Percentiles rank a stretch among this genome's conserved stretches.
phyloP scores from a whole-genome alignment of 1,140 invertebrate species.

The Pseudomyrmex dendroicus region DNA sequence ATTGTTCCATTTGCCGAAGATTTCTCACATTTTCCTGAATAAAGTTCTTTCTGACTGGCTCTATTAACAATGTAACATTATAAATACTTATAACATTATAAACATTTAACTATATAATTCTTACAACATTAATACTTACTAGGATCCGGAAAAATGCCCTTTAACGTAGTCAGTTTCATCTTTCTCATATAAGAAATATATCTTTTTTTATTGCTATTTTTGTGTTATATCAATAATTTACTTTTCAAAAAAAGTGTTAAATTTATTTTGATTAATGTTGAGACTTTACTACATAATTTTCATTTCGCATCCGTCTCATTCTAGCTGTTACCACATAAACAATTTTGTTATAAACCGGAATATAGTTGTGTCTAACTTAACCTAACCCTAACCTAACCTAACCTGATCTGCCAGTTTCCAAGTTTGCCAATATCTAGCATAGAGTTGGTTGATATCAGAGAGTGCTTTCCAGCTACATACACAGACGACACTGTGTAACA shows the following conservation, averaged over 20 bases:
- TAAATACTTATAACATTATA: background rate
- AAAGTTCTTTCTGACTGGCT: slow-evolving; percentile 81
- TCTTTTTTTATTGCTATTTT: background rate
- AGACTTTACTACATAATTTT: slow-evolving; percentile 64
- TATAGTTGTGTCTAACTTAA: slow-evolving; percentile 26
- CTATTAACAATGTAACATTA: slow-evolving; percentile 69
- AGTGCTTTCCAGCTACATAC: too few relatives aligned
- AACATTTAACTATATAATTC: background rate
- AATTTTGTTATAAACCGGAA: slow-evolving; percentile 68
- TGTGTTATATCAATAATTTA: slow-evolving; percentile 34
- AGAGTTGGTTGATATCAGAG: too few relatives aligned
- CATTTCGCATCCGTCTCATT: slow-evolving; percentile 38
- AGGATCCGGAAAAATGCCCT: slow-evolving; percentile 80
- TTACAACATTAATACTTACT: slow-evolving; percentile 74
- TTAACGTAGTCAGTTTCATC: slow-evolving; percentile 77
- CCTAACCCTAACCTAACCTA: slow-evolving; percentile 5
- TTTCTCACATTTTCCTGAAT: slow-evolving; percentile 83
- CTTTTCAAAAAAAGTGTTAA: slow-evolving; percentile 27
- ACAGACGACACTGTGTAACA: too few relatives aligned
- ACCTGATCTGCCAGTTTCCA: slow-evolving; percentile 11
- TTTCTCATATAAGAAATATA: background rate
- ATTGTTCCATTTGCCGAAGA: slow-evolving; percentile 79
- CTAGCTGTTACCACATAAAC: slow-evolving; percentile 64
- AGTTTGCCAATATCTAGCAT: background rate
- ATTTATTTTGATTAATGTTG: background rate